Percentiles rank a stretch among this genome's conserved stretches.
phyloP scores from a whole-genome alignment of 2,888 invertebrate species.

The Leucoma salicis region DNA sequence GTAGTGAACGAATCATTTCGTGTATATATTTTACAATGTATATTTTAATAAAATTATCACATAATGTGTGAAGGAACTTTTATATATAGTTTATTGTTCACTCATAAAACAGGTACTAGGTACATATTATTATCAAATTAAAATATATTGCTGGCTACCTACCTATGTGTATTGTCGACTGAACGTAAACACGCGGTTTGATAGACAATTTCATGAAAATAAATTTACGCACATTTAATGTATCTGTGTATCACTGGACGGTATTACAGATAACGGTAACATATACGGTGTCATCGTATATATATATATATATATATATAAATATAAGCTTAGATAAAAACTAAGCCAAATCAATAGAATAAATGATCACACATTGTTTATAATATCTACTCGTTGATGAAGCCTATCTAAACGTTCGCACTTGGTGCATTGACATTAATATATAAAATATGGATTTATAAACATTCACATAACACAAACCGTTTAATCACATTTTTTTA shows the following conservation, averaged over 20 bases:
- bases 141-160: conserved; percentile 18
- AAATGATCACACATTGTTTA: conserved; percentile 47
- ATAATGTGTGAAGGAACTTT: conserved; percentile 64
- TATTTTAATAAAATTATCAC: conserved; percentile 55
- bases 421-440: conserved; percentile 70
- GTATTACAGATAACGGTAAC: conserved; percentile 71
- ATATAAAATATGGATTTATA: conserved; percentile 46
- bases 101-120: conserved; percentile 34
- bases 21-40: conserved; percentile 28
- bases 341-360: conserved; percentile 47
- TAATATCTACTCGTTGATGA: conserved; percentile 64
- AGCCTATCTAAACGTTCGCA: conserved; percentile 64
- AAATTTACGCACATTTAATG: conserved; percentile 27
- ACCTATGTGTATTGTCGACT: conserved; percentile 34
- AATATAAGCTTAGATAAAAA: conserved; percentile 28
- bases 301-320: conserved; percentile 38
- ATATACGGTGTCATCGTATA: conserved; percentile 56
- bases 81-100: conserved; percentile 33
- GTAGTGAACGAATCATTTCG: conserved; percentile 34
- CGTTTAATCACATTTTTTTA: conserved; percentile 56
- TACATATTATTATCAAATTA: conserved; percentile 28
- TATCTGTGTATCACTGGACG: conserved; percentile 67
- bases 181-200: conserved; percentile 29
- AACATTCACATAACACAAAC: conserved; percentile 63
- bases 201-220: conserved; percentile 42